Base-by-base conservation (phyloP, 2,113 vertebrate species). In the Gorilla gorilla region DNA sequence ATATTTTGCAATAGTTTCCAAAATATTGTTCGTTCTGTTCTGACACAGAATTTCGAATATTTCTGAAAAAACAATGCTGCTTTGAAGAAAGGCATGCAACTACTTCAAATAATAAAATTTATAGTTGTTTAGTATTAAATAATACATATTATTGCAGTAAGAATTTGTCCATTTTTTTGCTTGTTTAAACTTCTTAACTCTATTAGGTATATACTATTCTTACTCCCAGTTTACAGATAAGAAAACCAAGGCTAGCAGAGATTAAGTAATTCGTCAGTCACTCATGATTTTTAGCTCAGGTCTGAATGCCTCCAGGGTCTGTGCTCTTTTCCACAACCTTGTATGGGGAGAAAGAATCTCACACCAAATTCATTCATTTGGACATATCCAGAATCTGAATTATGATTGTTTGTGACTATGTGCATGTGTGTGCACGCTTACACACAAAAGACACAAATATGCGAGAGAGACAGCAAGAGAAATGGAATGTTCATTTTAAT, bases 11-110 rank as follows among this genome's bases (percentile, higher is more conserved):
- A 38, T 32, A 50, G 23, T 88, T 97, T 94, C 50, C 68, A 93
- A 94, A 90, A 50, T 57, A 79, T 97, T 95, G 96, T 98, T 98
- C 97, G 50, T 16, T 8, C 18, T 90, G 52, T 97, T 94, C 79
- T 97, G 90, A 93, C 78, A 90, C 73, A 91, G 43, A 40, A 14
- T 45, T 35, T 25, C 3, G 13, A 1, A 25, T 45, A 18, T 61
- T 61, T 80, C 83, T 64, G 17, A 16, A 32, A 43, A 52, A 93
- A 79, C 14, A 18, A 27, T 50, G 35, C 82, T 17, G 27, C 25
- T 78, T 88, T 81, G n/a, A 96, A 94, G n/a, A 90, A 80, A 93
- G 76, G 13, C 5, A 59, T 14, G 79, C 5, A 59, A 50, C 5
- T 68, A 70, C 18, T 87, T 80, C 18, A 32, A 84, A 30, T 57